Evolutionary conservation across 92 coral and sea anemone species (phyloP).

Genomic region (Porites rus): DNA sequence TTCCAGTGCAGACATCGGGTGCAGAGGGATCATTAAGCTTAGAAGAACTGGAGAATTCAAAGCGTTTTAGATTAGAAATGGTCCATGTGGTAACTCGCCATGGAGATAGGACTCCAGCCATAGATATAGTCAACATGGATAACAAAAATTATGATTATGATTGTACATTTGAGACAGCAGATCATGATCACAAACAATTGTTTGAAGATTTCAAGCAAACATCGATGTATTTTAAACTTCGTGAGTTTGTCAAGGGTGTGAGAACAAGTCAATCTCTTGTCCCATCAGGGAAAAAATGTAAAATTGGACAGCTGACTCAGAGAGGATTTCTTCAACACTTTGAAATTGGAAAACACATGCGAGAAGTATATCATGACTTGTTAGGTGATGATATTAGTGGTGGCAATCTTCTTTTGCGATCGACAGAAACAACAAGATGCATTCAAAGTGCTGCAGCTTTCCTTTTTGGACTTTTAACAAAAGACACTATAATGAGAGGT

Average conservation of each 20-base stretch:
- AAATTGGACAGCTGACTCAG: conserved; percentile 79
- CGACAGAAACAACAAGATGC: conserved; percentile 79
- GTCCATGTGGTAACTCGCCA: conserved; percentile 85
- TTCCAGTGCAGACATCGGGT: conserved; percentile 70
- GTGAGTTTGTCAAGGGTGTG: conserved; percentile 36
- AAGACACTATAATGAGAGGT: conserved; percentile 65
- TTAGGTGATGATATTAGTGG: conserved; percentile 36
- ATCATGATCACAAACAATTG: conserved; percentile 43
- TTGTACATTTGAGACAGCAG: conserved; percentile 66
- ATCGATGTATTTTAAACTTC: conserved; percentile 28
- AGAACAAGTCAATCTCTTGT: conserved; percentile 28
- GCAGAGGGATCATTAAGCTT: conserved; percentile 67
- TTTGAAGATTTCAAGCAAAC: conserved; percentile 64
- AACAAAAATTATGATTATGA: conserved; percentile 56
- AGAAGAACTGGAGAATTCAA: conserved; percentile 32
- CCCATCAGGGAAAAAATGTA: conserved; percentile 48
- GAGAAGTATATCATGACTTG: conserved; percentile 65
- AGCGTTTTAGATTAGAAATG: conserved; percentile 66
- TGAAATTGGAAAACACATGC: conserved; percentile 79
- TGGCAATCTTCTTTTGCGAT: conserved; percentile 65
- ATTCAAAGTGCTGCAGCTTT: conserved; percentile 92
- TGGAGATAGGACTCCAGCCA: conserved; percentile 89
- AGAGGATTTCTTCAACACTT: conserved; percentile 85
- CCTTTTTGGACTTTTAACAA: conserved; percentile 81
- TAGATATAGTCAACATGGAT: conserved; percentile 58